These are phyloP conservation scores for Eueremaeus valkanovi DNA, from an alignment of 2,888 invertebrate species.

Conservation along the genomic window DNA sequence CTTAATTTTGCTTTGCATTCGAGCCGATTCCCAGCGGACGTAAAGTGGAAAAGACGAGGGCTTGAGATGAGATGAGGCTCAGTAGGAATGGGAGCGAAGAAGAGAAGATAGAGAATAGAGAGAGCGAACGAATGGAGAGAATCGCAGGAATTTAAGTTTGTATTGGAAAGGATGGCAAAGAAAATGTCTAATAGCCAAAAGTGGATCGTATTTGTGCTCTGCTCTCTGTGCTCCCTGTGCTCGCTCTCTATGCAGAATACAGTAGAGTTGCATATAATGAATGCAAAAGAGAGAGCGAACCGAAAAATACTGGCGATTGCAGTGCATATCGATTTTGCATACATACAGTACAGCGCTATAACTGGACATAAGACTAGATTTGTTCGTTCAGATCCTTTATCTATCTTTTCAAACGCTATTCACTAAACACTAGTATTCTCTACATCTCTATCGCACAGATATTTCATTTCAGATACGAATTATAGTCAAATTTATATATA, in stretches of 20 bases:
- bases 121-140: neutral
- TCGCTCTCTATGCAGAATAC: neutral
- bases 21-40: slow-evolving; percentile 6
- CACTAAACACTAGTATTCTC: neutral
- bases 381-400: neutral
- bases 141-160: slow-evolving; percentile 9
- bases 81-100: neutral
- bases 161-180: neutral
- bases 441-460: neutral
- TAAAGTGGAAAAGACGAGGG: slow-evolving; percentile 20
- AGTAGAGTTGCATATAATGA: slow-evolving; percentile 14
- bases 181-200: slow-evolving; percentile 11
- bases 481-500: neutral
- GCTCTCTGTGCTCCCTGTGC: neutral
- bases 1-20: slow-evolving; percentile 34
- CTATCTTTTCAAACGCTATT: neutral
- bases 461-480: neutral
- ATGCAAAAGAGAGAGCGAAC: neutral
- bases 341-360: too few species aligned
- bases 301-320: neutral
- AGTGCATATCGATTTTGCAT: slow-evolving; percentile 15
- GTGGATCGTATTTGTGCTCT: slow-evolving; percentile 15
- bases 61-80: slow-evolving; percentile 20
- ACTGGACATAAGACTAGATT: slow-evolving; percentile 17
- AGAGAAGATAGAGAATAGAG: neutral